Conservation (phyloP, 2,888 invertebrate genomes). For the Calliopum simillimum region DNA sequence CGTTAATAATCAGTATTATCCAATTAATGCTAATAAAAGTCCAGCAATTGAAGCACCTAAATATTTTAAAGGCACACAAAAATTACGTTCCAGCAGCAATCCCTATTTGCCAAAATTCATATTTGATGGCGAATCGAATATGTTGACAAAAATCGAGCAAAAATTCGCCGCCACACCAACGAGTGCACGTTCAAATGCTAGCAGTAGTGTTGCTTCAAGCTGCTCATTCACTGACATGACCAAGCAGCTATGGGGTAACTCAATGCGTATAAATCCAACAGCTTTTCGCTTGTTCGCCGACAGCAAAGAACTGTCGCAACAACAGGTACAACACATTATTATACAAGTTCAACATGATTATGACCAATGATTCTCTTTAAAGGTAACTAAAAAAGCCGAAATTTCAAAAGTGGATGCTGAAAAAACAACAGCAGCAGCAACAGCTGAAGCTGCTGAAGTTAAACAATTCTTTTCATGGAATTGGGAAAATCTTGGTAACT, state of each 20-base stretch:
- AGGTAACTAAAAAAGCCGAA: background rate
- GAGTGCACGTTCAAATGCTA: background rate
- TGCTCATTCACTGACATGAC: conserved; percentile 52
- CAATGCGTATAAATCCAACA: conserved; percentile 47
- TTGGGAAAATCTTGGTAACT: conserved; percentile 54
- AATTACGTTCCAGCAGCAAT: conserved; percentile 46
- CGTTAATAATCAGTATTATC: conserved; percentile 50
- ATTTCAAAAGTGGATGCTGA: background rate
- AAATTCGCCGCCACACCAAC: conserved; percentile 41
- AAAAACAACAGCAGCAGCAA: background rate
- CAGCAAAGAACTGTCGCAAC: conserved; percentile 23
- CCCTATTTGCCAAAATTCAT: conserved; percentile 52
- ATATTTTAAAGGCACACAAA: conserved; percentile 49
- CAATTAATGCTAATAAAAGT: conserved; percentile 36
- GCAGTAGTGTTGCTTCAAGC: conserved; percentile 18
- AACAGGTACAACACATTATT: background rate
- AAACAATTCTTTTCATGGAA: conserved; percentile 48
- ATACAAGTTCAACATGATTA: too few species aligned
- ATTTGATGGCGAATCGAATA: conserved; percentile 46
- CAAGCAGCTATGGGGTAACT: conserved; percentile 47
- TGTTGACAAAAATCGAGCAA: conserved; percentile 47
- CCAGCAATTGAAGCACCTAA: conserved; percentile 45
- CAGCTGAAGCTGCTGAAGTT: background rate
- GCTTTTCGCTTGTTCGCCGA: conserved; percentile 46
- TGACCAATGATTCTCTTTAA: too few species aligned